phyloP scores from a whole-genome alignment of 1,140 invertebrate species.

The Whitmania pigra region DNA sequence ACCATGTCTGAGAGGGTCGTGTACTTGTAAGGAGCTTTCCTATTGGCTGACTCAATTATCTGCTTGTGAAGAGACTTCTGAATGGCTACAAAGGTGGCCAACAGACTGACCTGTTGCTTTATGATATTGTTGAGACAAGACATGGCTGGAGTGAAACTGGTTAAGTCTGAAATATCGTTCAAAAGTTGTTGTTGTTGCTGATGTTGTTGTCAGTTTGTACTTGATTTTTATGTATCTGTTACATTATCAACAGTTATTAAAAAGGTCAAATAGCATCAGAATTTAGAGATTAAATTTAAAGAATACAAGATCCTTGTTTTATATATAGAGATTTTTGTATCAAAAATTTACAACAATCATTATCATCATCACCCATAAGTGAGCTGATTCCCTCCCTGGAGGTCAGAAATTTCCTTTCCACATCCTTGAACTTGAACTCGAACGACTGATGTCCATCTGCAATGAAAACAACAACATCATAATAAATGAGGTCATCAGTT shows the following conservation, averaged over 20 bases:
- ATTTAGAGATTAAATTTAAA: too few relatives aligned
- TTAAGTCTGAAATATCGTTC: neutral
- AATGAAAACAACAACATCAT: too few relatives aligned
- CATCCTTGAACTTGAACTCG: neutral
- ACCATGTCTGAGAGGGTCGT: neutral
- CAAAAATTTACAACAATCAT: neutral
- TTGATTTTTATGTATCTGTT: neutral
- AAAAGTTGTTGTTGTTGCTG: neutral
- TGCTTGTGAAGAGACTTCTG: neutral
- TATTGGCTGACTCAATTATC: neutral
- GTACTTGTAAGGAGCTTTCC: neutral
- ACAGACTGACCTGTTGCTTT: neutral
- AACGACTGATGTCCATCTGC: neutral
- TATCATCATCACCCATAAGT: neutral
- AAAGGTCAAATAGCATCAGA: neutral
- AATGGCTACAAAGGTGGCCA: conserved; percentile 2
- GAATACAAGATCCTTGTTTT: too few relatives aligned
- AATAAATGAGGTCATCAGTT: too few relatives aligned
- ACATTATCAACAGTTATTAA: too few relatives aligned
- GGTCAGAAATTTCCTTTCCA: neutral
- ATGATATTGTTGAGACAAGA: neutral
- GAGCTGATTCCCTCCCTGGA: neutral
- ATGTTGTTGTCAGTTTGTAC: neutral
- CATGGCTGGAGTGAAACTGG: neutral
- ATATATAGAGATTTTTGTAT: too few relatives aligned